Conservation (phyloP, 2,797 vertebrate genomes). For the Decapterus maruadsi region DNA sequence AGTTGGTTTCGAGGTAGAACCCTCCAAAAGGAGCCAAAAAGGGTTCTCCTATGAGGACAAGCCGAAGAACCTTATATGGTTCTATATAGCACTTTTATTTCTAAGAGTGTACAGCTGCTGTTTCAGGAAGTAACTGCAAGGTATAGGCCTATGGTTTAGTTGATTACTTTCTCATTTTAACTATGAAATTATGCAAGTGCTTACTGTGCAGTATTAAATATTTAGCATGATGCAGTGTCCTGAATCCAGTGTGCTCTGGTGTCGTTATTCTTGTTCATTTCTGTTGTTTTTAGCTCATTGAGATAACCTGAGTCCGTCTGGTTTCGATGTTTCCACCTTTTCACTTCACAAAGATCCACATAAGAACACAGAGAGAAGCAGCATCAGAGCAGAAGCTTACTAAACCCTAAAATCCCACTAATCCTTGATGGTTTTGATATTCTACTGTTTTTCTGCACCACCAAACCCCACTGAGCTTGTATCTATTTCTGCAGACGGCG, state of each 20-base stretch:
- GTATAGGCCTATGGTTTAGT: neutral
- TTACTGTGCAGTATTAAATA: slow-evolving; percentile 14
- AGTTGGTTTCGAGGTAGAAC: no score
- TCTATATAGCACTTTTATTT: no score
- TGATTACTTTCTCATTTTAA: neutral
- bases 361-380: neutral
- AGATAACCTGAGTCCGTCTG: neutral
- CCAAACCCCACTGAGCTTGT: slow-evolving; percentile 59
- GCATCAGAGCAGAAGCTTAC: neutral
- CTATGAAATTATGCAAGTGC: slow-evolving; percentile 8
- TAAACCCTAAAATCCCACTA: neutral
- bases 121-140: no score
- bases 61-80: no score
- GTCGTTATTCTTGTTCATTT: neutral
- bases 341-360: neutral
- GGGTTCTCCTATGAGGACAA: no score
- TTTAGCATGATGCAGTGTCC: neutral
- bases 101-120: no score
- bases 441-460: slow-evolving; percentile 41
- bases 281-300: neutral
- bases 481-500: slow-evolving; percentile 70
- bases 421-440: slow-evolving; percentile 33
- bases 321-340: neutral
- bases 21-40: no score
- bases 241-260: no score